Conservation (phyloP, 92 coral and sea anemone species). For the Actinernus sp. region DNA sequence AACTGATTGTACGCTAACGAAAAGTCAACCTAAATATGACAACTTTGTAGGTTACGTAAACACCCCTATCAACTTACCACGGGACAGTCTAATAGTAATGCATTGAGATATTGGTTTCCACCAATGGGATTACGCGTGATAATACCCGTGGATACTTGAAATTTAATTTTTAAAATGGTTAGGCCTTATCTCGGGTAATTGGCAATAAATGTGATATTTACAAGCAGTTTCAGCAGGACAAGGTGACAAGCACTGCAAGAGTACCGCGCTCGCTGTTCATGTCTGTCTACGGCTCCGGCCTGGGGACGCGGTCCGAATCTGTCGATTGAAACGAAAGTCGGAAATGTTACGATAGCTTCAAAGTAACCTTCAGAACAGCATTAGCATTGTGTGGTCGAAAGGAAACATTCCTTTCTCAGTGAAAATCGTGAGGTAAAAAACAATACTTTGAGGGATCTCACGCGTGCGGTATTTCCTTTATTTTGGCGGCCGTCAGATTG, state of each 20-base stretch:
- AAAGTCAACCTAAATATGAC: constrained; percentile 60
- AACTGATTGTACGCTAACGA: constrained; percentile 36
- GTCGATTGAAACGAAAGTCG: background rate
- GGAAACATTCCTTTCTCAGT: background rate
- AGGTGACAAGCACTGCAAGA: constrained; percentile 89
- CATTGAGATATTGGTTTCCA: constrained; percentile 64
- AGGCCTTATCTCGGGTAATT: constrained; percentile 96
- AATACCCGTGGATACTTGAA: constrained; percentile 92
- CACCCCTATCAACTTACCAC: constrained; percentile 90
- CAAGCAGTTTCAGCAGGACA: constrained; percentile 96
- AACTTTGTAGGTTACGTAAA: constrained; percentile 87
- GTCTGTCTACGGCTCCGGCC: background rate
- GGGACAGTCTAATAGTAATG: constrained; percentile 83
- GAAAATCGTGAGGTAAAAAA: background rate
- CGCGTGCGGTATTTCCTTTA: background rate
- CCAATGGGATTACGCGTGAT: constrained; percentile 86
- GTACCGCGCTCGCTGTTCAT: constrained; percentile 72
- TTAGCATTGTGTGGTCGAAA: background rate
- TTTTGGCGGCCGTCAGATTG: background rate
- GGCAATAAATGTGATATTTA: constrained; percentile 98
- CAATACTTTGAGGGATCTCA: background rate
- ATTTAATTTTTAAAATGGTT: constrained; percentile 93
- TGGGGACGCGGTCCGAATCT: background rate
- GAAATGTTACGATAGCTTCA: background rate
- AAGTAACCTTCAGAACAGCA: too few relatives aligned